Percentiles rank a stretch among this genome's conserved stretches.
Conservation (phyloP, 2,797 vertebrate genomes). For the Psittacula derbiana region DNA sequence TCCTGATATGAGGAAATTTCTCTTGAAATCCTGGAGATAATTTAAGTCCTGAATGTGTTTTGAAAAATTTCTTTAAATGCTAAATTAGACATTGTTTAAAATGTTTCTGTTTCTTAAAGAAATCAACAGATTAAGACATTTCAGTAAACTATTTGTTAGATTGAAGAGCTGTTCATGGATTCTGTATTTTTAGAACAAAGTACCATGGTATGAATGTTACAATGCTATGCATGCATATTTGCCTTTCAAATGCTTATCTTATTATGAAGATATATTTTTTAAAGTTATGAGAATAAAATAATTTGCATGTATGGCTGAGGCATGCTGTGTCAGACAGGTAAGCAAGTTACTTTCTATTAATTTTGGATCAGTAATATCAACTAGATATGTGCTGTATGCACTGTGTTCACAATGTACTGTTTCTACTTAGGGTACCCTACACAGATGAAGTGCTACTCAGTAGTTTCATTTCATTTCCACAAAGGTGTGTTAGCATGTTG, state of each 20-base stretch:
- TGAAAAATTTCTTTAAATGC: neutral
- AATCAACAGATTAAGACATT: neutral
- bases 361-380: constrained; percentile 19
- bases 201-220: constrained; percentile 76
- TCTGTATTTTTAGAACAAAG: constrained; percentile 64
- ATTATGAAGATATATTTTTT: constrained; percentile 70
- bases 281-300: constrained; percentile 73
- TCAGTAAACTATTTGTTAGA: constrained; percentile 31
- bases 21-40: neutral
- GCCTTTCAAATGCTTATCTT: constrained; percentile 76
- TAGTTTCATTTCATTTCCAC: constrained; percentile 77
- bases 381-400: constrained; percentile 25
- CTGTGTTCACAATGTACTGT: constrained; percentile 1
- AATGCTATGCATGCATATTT: constrained; percentile 78
- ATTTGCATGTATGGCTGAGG: constrained; percentile 84
- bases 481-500: constrained; percentile 60
- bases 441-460: constrained; percentile 42
- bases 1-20: neutral
- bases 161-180: constrained; percentile 73
- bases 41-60: neutral
- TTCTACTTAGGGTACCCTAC: constrained; percentile 38
- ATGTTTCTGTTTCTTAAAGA: constrained; percentile 18
- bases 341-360: constrained; percentile 68
- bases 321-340: constrained; percentile 83
- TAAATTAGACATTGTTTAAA: constrained; percentile 13